A percentile compares a stretch with the other conserved stretches of the same genome.
phyloP scores from a whole-genome alignment of 2,888 invertebrate species.

The Latrodectus elegans region DNA sequence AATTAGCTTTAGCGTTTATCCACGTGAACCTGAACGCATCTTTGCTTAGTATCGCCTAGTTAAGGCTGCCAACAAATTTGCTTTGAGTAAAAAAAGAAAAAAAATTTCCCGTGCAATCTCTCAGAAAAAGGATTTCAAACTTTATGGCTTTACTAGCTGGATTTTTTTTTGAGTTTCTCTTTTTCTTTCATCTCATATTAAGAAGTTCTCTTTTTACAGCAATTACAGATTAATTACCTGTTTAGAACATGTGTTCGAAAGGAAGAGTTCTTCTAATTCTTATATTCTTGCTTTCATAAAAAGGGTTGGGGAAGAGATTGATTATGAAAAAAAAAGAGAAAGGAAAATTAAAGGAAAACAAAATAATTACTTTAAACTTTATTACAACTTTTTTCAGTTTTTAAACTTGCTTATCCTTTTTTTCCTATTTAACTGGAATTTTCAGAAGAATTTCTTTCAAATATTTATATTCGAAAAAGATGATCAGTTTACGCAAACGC shows the following conservation, averaged over 20 bases:
- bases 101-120: conserved; percentile 51
- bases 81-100: conserved; percentile 39
- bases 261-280: conserved; percentile 55
- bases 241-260: conserved; percentile 62
- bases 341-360: conserved; percentile 26
- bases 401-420: neutral
- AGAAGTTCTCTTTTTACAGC: conserved; percentile 59
- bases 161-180: conserved; percentile 7
- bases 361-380: conserved; percentile 34
- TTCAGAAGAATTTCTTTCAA: conserved; percentile 46
- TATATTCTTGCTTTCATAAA: conserved; percentile 37
- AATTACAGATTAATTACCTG: conserved; percentile 67
- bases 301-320: conserved; percentile 28
- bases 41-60: conserved; percentile 38
- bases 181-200: conserved; percentile 38
- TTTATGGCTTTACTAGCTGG: conserved; percentile 49
- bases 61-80: conserved; percentile 37
- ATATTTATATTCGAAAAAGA: conserved; percentile 36
- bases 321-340: conserved; percentile 15
- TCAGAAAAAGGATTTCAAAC: conserved; percentile 46
- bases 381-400: neutral
- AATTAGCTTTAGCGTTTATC: conserved; percentile 61
- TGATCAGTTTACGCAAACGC: conserved; percentile 30
- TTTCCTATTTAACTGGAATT: conserved; percentile 53
- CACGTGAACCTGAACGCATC: conserved; percentile 38